A percentile compares a stretch with the other conserved stretches of the same genome.
Conservation (phyloP, 2,113 vertebrate species). For the Solenodon paradoxus region DNA sequence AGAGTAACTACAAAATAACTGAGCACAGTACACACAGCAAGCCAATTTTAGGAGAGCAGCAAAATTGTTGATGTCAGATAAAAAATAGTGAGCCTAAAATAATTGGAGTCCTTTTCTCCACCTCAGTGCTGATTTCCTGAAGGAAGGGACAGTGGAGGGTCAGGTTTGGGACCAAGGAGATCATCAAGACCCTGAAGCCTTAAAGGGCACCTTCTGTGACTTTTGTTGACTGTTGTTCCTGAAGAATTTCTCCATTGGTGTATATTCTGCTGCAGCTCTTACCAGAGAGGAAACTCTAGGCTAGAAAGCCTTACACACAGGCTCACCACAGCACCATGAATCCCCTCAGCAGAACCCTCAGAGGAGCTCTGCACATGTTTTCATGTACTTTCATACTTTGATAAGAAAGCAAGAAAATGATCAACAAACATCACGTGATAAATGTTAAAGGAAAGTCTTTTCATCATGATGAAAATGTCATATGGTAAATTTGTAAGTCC, state of each 20-base stretch:
- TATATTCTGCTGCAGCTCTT: neutral
- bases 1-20: neutral
- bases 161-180: neutral
- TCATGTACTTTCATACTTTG: neutral
- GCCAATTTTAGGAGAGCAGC: neutral
- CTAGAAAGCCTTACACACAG: neutral
- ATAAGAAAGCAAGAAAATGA: slow-evolving; percentile 21
- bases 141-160: neutral
- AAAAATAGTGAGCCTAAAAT: neutral
- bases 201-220: neutral
- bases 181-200: too few relatives aligned
- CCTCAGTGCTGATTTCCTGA: neutral
- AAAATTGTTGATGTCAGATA: neutral
- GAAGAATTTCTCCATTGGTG: neutral
- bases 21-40: neutral
- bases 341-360: neutral
- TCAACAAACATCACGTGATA: neutral
- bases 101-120: neutral
- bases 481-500: neutral
- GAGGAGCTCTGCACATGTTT: neutral
- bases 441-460: neutral
- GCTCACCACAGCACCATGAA: neutral
- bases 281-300: neutral
- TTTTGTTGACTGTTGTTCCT: neutral
- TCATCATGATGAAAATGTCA: neutral